Evolutionary conservation across 2,888 invertebrate genomes (phyloP), one percentile per base, ranked within the genome.

Genomic region (Therioaphis trifolii): DNA sequence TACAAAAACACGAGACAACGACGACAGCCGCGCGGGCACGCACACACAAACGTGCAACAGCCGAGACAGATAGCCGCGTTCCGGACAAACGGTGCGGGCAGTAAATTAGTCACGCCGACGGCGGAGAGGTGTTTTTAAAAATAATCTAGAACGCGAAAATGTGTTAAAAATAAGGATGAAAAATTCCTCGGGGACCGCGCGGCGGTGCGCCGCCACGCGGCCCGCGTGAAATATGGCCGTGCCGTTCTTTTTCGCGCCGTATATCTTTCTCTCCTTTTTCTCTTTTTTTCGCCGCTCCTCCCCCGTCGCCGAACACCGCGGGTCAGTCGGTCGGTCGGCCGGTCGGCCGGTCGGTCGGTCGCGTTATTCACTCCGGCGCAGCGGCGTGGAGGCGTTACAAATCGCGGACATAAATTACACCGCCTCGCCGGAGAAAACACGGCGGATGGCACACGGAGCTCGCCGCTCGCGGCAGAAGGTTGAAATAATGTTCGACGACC

Each of bases 121-220:
- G 68, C 29, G 21, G 69, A 43, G 43, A 21, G 40, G 72, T 35
- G 46, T 82, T 72, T 82, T 82, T 58, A 49, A 61, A 72, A 82
- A 82, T 82, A 82, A 82, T 82, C 80, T 61, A 80, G 43, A 80
- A 46, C 72, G 46, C 72, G 72, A 72, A 82, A 82, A 82, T 49
- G 80, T 63, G 80, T 72, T 72, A 49, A 71, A 80, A 80, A 79
- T 79, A 71, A 82, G 72, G 58, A 61, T 49, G 80, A 49, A 72
- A 82, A 72, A 82, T 72, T 82, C 80, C 80, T 72, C 46, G 55
- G 80, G 61, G 72, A 80, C 80, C 29, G 24, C 21, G n/a, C 43
- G 46, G n/a, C n/a, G n/a, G n/a, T n/a, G n/a, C n/a, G n/a, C n/a
- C n/a, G n/a, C n/a, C n/a, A n/a, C 40, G 55, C 9, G 5, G 35